Percentiles rank a stretch among this genome's conserved stretches.
Evolutionary conservation across 2,113 vertebrate species (phyloP).

Genomic region (Hipposideros armiger): DNA sequence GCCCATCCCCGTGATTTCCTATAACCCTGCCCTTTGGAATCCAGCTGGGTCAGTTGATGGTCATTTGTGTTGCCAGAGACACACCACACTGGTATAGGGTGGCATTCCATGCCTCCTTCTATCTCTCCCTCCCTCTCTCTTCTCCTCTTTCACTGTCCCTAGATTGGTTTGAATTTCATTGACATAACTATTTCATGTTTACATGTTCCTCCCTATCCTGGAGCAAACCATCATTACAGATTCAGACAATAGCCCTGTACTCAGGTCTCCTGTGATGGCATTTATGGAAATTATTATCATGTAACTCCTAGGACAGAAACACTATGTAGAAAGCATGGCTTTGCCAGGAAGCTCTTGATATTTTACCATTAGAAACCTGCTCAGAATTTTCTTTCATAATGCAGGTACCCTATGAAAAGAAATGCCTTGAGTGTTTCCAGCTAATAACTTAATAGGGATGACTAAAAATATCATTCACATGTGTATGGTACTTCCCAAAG

Average conservation of each 20-base stretch:
- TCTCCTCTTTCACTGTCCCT: not conserved
- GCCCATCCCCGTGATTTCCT: not conserved
- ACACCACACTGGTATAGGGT: too few relatives aligned
- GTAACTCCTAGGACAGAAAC: not conserved
- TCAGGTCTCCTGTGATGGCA: not conserved
- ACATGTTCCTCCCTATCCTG: not conserved
- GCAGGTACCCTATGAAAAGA: not conserved
- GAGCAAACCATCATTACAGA: not conserved
- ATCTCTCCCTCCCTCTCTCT: not conserved
- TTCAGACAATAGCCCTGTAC: not conserved
- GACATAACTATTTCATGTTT: not conserved
- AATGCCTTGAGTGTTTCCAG: slow-evolving; percentile 3
- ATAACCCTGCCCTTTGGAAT: not conserved
- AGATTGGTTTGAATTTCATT: not conserved
- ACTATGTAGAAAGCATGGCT: not conserved
- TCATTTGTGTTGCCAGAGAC: not conserved
- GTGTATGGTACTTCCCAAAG: not conserved
- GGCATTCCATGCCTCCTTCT: too few relatives aligned
- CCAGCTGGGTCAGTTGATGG: not conserved
- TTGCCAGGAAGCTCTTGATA: not conserved
- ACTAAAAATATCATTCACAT: not conserved
- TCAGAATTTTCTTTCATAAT: not conserved
- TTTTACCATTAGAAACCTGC: slow-evolving; percentile 4
- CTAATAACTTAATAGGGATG: not conserved
- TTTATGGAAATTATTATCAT: not conserved